Percentiles rank a stretch among this genome's conserved stretches.
These are phyloP conservation scores for Drosophila ambigua DNA, from an alignment of 1,140 invertebrate species.

Conservation along the genomic window DNA sequence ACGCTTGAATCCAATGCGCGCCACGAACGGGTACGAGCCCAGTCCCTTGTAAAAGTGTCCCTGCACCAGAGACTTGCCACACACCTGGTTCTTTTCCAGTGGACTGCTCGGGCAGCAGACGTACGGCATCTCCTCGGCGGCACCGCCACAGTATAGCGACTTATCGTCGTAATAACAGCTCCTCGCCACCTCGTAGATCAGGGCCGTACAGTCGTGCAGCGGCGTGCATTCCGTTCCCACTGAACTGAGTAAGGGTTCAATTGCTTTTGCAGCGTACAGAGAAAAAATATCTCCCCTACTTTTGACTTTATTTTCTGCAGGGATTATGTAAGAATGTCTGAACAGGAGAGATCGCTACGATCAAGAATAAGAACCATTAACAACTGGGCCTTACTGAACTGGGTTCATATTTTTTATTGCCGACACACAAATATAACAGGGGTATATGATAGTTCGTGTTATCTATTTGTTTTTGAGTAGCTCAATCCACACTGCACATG, in stretches of 20 bases:
- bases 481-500: too few species aligned
- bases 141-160: conserved; percentile 77
- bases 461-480: too few species aligned
- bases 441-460: too few species aligned
- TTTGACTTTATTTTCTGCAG: too few species aligned
- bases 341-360: too few species aligned
- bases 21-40: conserved; percentile 88
- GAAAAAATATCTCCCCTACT: too few species aligned
- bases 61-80: conserved; percentile 87
- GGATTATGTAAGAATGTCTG: too few species aligned
- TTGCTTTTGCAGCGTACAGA: too few species aligned
- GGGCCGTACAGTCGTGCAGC: conserved; percentile 75
- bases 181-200: conserved; percentile 81
- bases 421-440: too few species aligned
- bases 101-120: conserved; percentile 83
- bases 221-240: conserved; percentile 79
- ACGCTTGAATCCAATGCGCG: conserved; percentile 88
- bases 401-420: too few species aligned
- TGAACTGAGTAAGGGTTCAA: conserved; percentile 30
- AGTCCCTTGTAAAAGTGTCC: conserved; percentile 87
- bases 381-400: too few species aligned
- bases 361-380: too few species aligned
- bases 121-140: conserved; percentile 76
- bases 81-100: conserved; percentile 83
- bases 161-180: conserved; percentile 81